These are phyloP conservation scores for Xylophagus ater DNA, from an alignment of 2,888 invertebrate genomes.

Conservation along the genomic window DNA sequence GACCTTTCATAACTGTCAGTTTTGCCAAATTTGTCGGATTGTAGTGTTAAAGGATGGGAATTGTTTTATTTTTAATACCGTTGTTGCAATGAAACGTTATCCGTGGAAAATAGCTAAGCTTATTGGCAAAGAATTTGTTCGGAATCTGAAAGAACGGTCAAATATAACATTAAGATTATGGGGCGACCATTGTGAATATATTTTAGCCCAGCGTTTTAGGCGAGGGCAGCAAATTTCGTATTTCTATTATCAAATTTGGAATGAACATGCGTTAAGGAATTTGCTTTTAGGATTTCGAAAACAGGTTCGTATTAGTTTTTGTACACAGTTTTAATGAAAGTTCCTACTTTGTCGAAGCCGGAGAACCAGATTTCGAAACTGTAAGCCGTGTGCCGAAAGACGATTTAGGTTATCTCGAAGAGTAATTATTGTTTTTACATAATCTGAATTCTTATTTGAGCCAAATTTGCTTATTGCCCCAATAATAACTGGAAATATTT, in stretches of 20 bases:
- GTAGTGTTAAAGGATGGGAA: too few species aligned
- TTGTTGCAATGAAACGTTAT: too few species aligned
- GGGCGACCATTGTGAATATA: constrained; percentile 46
- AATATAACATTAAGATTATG: constrained; percentile 43
- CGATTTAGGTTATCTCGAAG: not conserved
- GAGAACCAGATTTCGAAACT: not conserved
- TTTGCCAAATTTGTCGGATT: too few species aligned
- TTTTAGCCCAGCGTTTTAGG: constrained; percentile 48
- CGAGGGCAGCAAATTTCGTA: constrained; percentile 52
- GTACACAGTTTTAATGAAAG: not conserved
- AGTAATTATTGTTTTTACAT: too few species aligned
- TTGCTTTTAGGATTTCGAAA: constrained; percentile 35
- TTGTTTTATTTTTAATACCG: too few species aligned
- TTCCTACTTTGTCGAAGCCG: not conserved
- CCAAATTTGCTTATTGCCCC: not conserved
- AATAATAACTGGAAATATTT: not conserved
- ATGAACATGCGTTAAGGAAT: constrained; percentile 46
- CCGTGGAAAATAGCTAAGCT: too few species aligned
- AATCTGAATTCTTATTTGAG: too few species aligned
- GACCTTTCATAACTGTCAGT: too few species aligned
- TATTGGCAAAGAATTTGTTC: too few species aligned
- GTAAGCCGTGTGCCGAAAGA: not conserved
- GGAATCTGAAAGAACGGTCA: constrained; percentile 41
- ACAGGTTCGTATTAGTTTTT: constrained; percentile 19
- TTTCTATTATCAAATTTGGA: constrained; percentile 52